These are phyloP conservation scores for Scaeva pyrastri DNA, from an alignment of 2,888 invertebrate genomes.

Conservation along the genomic window DNA sequence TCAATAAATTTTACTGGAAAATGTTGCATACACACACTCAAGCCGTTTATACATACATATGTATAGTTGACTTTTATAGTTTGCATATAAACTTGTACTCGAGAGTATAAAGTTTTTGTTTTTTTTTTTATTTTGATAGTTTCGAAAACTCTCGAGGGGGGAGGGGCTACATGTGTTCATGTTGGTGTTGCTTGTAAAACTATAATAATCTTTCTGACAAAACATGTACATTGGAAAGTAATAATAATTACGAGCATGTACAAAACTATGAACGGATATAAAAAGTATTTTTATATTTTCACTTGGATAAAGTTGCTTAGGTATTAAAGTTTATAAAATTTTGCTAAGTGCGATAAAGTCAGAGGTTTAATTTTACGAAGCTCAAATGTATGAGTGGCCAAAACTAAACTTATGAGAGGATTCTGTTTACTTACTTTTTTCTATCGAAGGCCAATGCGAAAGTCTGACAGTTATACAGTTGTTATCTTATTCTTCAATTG, in stretches of 20 bases:
- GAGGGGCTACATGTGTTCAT: neutral
- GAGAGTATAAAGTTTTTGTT: neutral
- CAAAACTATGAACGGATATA: neutral
- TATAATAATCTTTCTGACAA: neutral
- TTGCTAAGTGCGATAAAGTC: no score
- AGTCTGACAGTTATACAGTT: no score
- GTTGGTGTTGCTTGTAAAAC: neutral
- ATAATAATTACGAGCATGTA: neutral
- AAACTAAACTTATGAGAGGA: no score
- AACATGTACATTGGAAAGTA: conserved; percentile 7
- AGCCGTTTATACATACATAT: neutral
- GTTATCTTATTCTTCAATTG: no score
- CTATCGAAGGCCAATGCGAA: no score
- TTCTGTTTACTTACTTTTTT: no score
- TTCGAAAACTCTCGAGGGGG: neutral
- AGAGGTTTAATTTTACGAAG: no score
- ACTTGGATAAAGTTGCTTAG: neutral
- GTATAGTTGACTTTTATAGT: conserved; percentile 29
- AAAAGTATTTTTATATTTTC: neutral
- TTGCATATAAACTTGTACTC: conserved; percentile 22
- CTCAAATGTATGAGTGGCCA: no score
- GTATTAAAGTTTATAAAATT: neutral
- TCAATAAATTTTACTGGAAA: conserved; percentile 60
- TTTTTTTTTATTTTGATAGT: neutral
- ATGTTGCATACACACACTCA: no score